Percentiles rank a stretch among this genome's conserved stretches.
These are phyloP conservation scores for Actias luna DNA, from an alignment of 2,888 invertebrate genomes.

Conservation along the genomic window DNA sequence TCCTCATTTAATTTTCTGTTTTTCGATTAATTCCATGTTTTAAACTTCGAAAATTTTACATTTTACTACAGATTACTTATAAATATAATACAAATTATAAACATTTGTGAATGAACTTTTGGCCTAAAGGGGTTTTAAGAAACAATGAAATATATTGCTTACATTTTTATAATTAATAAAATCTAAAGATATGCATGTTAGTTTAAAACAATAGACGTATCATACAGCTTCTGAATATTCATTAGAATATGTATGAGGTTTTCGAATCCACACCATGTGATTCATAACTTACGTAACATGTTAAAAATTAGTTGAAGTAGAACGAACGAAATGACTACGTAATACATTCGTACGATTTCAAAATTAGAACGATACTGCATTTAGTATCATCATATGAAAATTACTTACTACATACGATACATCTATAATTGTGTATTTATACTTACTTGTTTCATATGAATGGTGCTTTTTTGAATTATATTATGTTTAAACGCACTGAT, in stretches of 20 bases:
- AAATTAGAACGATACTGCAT: conserved; percentile 24
- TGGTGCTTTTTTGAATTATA: too few relatives aligned
- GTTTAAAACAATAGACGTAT: conserved; percentile 15
- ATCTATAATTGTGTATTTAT: too few relatives aligned
- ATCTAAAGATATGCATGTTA: conserved; percentile 15
- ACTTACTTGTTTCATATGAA: too few relatives aligned
- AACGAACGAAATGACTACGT: conserved; percentile 5
- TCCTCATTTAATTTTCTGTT: too few relatives aligned
- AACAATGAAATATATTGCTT: not conserved
- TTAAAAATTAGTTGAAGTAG: conserved; percentile 9
- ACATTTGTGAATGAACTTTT: too few relatives aligned
- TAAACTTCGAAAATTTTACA: too few relatives aligned
- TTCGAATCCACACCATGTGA: conserved; percentile 3
- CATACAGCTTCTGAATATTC: conserved; percentile 15
- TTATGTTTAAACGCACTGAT: too few relatives aligned
- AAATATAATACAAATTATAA: too few relatives aligned
- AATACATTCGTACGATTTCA: conserved; percentile 22
- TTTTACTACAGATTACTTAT: too few relatives aligned
- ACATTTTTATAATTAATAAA: not conserved
- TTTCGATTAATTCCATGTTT: too few relatives aligned
- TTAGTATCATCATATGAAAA: not conserved
- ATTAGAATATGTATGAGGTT: conserved; percentile 1
- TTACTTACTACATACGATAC: not conserved
- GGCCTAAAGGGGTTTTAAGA: too few relatives aligned
- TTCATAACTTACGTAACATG: conserved; percentile 5